Evolutionary conservation across 2,797 vertebrate species (phyloP), one percentile per base, ranked within the genome.

Genomic region (Amazona ochrocephala): DNA sequence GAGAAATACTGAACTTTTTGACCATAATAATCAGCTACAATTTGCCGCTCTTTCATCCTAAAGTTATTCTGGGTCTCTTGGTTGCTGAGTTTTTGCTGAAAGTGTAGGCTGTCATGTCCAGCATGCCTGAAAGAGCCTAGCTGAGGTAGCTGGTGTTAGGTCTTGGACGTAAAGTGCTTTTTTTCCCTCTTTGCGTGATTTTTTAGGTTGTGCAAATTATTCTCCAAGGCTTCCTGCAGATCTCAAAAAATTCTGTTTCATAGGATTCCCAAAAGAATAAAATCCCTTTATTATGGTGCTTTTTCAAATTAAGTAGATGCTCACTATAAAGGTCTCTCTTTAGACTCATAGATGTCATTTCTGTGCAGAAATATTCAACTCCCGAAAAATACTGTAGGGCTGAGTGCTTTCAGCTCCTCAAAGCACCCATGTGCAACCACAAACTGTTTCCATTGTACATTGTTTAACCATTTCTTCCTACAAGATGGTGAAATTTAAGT

Each of bases 161-260:
- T 20, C 54, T 54, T 47, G 32, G n/a, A 13, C n/a, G 83, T 89
- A 61, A 89, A 84, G 75, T 58, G 50, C 19, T 71, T 87, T 78
- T 29, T 44, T 77, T 34, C 7, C 19, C 54, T 95, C 92, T 76
- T 78, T 74, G 71, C 61, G 45, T 87, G 72, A 95, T 94, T 58
- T 93, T 74, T 47, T 32, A 60, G 45, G 86, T 67, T 62, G 74
- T 72, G 39, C 44, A 90, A 74, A 92, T 80, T 50, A 80, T 91
- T 64, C 84, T 94, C 76, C 45, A 60, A 87, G 11, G 58, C 78
- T 78, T 90, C 75, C 87, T 86, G 75, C 42, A 47, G 81, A 54
- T 73, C 82, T 91, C 71, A 94, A 56, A 84, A 70, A 92, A 58
- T 76, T 92, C 74, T 37, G 30, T 51, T 90, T 65, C 30, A 32